These are phyloP conservation scores for Bellardia bayeri DNA, from an alignment of 2,888 invertebrate species.

Conservation along the genomic window DNA sequence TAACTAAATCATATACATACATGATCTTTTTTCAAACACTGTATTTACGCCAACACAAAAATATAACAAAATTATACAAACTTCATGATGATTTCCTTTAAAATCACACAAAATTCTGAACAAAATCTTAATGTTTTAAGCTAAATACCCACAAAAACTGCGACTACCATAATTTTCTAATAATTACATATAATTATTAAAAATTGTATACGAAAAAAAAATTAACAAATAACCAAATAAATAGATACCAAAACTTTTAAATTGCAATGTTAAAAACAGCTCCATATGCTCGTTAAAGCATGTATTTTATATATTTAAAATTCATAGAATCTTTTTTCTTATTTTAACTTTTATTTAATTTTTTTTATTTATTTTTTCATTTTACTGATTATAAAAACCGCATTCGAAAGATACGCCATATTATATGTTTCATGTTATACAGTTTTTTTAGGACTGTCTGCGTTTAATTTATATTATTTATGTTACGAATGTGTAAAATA, in stretches of 20 bases:
- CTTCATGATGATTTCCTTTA: not conserved
- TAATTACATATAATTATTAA: slow-evolving; percentile 7
- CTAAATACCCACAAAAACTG: not conserved
- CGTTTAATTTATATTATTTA: slow-evolving; percentile 17
- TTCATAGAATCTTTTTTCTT: not conserved
- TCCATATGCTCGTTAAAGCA: slow-evolving; percentile 28
- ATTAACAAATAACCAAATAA: not conserved
- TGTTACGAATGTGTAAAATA: slow-evolving; percentile 22
- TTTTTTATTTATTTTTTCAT: slow-evolving; percentile 14
- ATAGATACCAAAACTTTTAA: slow-evolving; percentile 1
- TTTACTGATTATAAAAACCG: slow-evolving; percentile 12
- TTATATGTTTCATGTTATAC: slow-evolving; percentile 6
- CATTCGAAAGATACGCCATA: no score
- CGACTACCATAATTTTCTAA: not conserved
- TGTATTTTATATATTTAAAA: slow-evolving; percentile 7
- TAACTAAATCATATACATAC: no score
- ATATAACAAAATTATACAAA: not conserved
- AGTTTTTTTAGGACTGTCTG: not conserved
- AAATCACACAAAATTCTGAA: not conserved
- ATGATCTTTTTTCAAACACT: no score
- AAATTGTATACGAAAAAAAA: not conserved
- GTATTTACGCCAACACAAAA: not conserved
- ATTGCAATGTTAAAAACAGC: not conserved
- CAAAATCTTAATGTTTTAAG: not conserved
- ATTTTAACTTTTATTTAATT: slow-evolving; percentile 15